phyloP scores from a whole-genome alignment of 2,888 invertebrate genomes.

The Esperia sulphurella region DNA sequence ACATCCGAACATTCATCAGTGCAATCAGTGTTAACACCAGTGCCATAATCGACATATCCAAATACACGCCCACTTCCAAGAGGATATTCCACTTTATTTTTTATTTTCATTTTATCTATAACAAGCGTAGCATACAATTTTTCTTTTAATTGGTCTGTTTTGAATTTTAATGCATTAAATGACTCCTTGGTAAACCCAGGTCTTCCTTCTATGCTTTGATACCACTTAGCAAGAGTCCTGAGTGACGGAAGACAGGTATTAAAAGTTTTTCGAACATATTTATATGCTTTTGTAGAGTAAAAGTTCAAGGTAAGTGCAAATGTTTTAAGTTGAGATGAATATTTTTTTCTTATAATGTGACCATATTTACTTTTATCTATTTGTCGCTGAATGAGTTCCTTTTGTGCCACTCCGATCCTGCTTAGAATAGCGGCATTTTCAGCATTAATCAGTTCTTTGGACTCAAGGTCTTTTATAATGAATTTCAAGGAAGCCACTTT shows the following conservation, averaged over 20 bases:
- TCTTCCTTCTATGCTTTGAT: slow-evolving; percentile 14
- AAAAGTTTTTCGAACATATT: slow-evolving; percentile 23
- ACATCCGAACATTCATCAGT: slow-evolving; percentile 7
- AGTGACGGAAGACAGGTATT: slow-evolving; percentile 8
- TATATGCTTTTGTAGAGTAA: slow-evolving; percentile 20
- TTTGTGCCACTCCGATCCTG: slow-evolving; percentile 9
- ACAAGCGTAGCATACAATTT: slow-evolving; percentile 5
- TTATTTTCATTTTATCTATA: slow-evolving; percentile 17
- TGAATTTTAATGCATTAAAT: slow-evolving; percentile 11
- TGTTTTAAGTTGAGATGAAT: slow-evolving; percentile 8
- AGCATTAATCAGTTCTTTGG: slow-evolving; percentile 6
- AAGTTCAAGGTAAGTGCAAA: slow-evolving; percentile 8
- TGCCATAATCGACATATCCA: slow-evolving; percentile 15
- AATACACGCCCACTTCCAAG: background rate
- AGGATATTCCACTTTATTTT: slow-evolving; percentile 5
- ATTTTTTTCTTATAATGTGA: slow-evolving; percentile 4
- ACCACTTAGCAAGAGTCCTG: slow-evolving; percentile 22
- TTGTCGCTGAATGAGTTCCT: slow-evolving; percentile 7
- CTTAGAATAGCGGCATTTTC: slow-evolving; percentile 5
- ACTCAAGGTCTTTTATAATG: slow-evolving; percentile 1
- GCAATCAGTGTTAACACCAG: slow-evolving; percentile 6
- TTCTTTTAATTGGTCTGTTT: background rate
- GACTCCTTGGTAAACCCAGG: slow-evolving; percentile 20
- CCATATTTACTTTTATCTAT: slow-evolving; percentile 2
- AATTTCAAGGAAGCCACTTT: slow-evolving; percentile 1